Evolutionary conservation across 2,888 invertebrate species (phyloP), one percentile per base, ranked within the genome.

Genomic region (Drosophila neotestacea): DNA sequence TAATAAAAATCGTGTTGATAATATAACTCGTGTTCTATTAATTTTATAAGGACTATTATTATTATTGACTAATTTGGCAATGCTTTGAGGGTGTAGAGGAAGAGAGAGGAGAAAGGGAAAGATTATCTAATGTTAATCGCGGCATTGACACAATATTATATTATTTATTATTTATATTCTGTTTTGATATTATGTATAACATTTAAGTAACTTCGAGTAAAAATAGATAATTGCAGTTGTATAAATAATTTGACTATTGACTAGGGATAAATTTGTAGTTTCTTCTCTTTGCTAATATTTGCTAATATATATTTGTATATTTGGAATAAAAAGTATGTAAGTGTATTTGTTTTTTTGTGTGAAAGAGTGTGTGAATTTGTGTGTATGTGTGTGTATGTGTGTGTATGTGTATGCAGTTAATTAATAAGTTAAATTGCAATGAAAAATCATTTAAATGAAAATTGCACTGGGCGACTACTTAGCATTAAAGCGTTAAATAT

Each of bases 191-290:
- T 48, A 30, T 30, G 7, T 32, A 81, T 85, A 67, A 82, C 80
- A 79, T 79, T 79, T 70, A 47, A 28, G n/a, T 50, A 81, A 70
- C 70, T 79, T 77, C 64, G 56, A 56, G 36, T 71, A 84, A 85
- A 87, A 73, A 67, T 78, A 78, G 79, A 77, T 88, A 83, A 79
- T 74, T 87, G 66, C 59, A 60, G 52, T 62, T 76, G 55, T 73
- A 88, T 89, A 91, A 90, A 91, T 91, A 91, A 90, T 89, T 91
- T 91, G 84, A 79, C 91, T 91, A 91, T 91, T 91, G 91, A 91
- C 91, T 91, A 91, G 91, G 92, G 85, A 82, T 81, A 90, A 89
- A 86, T 91, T 90, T 89, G 81, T 90, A 78, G 73, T 76, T 66
- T 41, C 47, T 55, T 70, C 47, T 71, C 50, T 79, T 77, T 66